Conservation (phyloP, 1,140 invertebrate genomes). For the Drosophila nikananu region DNA sequence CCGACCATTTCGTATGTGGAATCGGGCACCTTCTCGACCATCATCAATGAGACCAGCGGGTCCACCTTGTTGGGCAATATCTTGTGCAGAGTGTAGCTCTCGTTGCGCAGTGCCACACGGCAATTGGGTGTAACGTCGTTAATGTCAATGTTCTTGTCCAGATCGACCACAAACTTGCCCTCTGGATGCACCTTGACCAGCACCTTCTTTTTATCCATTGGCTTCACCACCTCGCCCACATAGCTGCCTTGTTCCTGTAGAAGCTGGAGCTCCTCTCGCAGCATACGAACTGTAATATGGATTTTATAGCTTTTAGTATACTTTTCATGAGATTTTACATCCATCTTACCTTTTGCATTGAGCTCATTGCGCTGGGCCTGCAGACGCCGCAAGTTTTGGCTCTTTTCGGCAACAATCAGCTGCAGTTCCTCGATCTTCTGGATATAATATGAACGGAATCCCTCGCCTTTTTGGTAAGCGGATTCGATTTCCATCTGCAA, state of each 20-base stretch:
- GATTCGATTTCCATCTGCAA: slow-evolving; percentile 95
- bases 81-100: slow-evolving; percentile 99
- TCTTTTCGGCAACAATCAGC: slow-evolving; percentile 97
- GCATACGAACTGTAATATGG: slow-evolving; percentile 93
- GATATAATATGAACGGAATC: slow-evolving; percentile 97
- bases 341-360: slow-evolving; percentile 96
- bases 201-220: slow-evolving; percentile 99
- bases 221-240: slow-evolving; percentile 99
- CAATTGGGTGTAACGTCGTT: slow-evolving; percentile 99
- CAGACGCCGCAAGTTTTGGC: slow-evolving; percentile 97
- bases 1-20: slow-evolving; percentile 99
- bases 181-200: slow-evolving; percentile 99
- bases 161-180: slow-evolving; percentile 99
- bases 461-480: slow-evolving; percentile 89
- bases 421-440: slow-evolving; percentile 99
- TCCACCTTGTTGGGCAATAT: slow-evolving; percentile 99
- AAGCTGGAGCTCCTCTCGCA: slow-evolving; percentile 98
- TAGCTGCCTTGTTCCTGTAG: slow-evolving; percentile 99
- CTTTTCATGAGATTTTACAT: too few relatives aligned
- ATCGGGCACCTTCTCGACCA: slow-evolving; percentile 99
- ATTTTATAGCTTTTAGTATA: slow-evolving; percentile 1
- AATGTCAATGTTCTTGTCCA: slow-evolving; percentile 99
- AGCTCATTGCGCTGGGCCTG: slow-evolving; percentile 99
- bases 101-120: slow-evolving; percentile 98
- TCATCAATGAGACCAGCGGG: slow-evolving; percentile 99